Evolutionary conservation across 2,888 invertebrate species (phyloP), one percentile per base, ranked within the genome.

Genomic region (Coelopa pilipes): DNA sequence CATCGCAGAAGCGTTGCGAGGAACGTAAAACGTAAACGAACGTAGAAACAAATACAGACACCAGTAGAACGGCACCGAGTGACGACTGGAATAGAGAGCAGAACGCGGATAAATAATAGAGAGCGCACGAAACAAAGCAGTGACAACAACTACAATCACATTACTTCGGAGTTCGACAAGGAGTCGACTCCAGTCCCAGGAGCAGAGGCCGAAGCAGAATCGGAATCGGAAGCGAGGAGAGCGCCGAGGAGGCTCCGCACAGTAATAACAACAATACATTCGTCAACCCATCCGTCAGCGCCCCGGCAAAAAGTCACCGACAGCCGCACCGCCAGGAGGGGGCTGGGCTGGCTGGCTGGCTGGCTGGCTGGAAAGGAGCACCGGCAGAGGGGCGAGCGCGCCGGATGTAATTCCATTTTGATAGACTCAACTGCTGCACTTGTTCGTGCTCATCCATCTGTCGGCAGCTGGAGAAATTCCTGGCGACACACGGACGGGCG

Each of bases 391-490:
- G 13, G 50, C 34, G 34, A 45, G 46, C 50, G 49, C 62, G 50
- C 45, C 63, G 70, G 70, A 71, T 65, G 71, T 55, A 65, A 71
- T 71, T 71, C 65, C 13, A n/a, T 78, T 80, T 80, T 83, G 78
- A 65, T 71, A 66, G 73, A 67, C 53, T 57, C 67, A 65, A 50
- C 57, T 19, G 50, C 60, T 47, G 53, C 59, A 47, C 62, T 55
- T 65, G 55, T 71, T 63, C 71, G 21, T 65, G 71, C 53, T 53
- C 65, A 71, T 50, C 69, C 49, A 63, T 55, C 53, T 45, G 45
- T 17, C 21, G 50, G 17, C 34, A 53, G 45, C 46, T n/a, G 21
- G 19, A 70, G 49, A 45, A 62, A 50, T 34, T 70, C 50, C 63
- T 70, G 74, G 55, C 72, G 68, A 73, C 50, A 71, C 66, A 74